Evolutionary conservation across 2,113 vertebrate species (phyloP), one percentile per base, ranked within the genome.

Genomic region (Rallus limicola): DNA sequence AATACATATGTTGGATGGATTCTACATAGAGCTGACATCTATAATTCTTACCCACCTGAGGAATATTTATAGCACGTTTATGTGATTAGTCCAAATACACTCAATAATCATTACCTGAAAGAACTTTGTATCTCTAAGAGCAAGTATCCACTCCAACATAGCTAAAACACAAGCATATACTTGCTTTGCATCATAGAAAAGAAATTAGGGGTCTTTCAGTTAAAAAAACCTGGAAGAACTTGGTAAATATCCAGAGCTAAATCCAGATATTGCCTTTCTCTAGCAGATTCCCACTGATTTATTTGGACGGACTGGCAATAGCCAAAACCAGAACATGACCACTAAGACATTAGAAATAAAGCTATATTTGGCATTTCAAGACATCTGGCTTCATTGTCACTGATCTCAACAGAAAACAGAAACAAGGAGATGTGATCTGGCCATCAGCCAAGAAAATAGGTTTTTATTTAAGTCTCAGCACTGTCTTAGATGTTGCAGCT

Each of bases 131-230:
- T 48, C 38, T 81, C n/a, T 72, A 88, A 38, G 42, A 83, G 14
- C 23, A 93, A 90, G 86, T 24, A 56, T 33, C 15, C 18, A 60
- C 12, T 17, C 7, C 9, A 59, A 63, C 0, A 0, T 18, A 19
- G 16, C 36, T 65, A 88, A 65, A 70, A 26, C 14, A 52, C 26
- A 58, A 25, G 4, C 25, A 83, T 28, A 24, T 6, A 46, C 1
- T 9, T 56, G 16, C 46, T 81, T 70, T 82, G 15, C 24, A 80
- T 28, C 80, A 86, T 5, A 36, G 44, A 82, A 91, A 91, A 50
- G 8, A 62, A 87, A 48, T 14, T 6, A 90, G 28, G 5, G 11
- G 13, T 4, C 8, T 55, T 90, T 50, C 5, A 5, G 48, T n/a
- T 72, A 4, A 63, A 26, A 82, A 72, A 68, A 52, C 53, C 5